Base-by-base conservation (phyloP, 2,113 vertebrate genomes). In the Atractosteus spatula region DNA sequence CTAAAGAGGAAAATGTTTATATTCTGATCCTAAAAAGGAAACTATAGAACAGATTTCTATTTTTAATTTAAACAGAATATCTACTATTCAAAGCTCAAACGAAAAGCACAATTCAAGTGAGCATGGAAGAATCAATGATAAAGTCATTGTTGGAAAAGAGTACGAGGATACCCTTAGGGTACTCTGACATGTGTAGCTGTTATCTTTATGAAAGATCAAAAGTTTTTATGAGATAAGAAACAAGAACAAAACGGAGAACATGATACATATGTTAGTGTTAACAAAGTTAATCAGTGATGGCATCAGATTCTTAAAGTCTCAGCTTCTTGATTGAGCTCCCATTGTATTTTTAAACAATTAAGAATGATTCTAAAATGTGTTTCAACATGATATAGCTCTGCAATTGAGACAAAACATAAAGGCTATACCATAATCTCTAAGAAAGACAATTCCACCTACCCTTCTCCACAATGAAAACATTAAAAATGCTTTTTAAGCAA, bases 401-500 rank as follows among this genome's bases (percentile, higher is more conserved):
- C 82, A 73, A 82, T 88, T 83, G 78, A 81, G 73, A 78, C 55
- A 74, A 69, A 77, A 85, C 83, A 85, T 88, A 86, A 89, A 88
- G 84, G 79, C 70, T 75, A 4, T 74, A 75, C 79, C 81, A 85
- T 87, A 89, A 89, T 89, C 87, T 90, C 79, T 78, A 79, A 81
- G 81, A 74, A 68, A 84, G 85, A 86, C 85, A 82, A 78, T 83
- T 92, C 92, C 93, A 84, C 88, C 88, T 83, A 88, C 90, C 89
- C 89, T 88, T 86, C 69, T 74, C 79, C 82, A 91, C 88, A 87
- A 91, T 87, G 87, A 90, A 90, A 75, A 90, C 85, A 76, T 86
- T 87, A 90, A 91, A 75, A 92, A 89, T 89, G 90, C 86, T 87
- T 69, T 91, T 90, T 89, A 92, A 91, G 91, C 92, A 91, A 90